Percentiles rank a stretch among this genome's conserved stretches.
phyloP scores from a whole-genome alignment of 2,888 invertebrate genomes.

The Lysandra coridon region DNA sequence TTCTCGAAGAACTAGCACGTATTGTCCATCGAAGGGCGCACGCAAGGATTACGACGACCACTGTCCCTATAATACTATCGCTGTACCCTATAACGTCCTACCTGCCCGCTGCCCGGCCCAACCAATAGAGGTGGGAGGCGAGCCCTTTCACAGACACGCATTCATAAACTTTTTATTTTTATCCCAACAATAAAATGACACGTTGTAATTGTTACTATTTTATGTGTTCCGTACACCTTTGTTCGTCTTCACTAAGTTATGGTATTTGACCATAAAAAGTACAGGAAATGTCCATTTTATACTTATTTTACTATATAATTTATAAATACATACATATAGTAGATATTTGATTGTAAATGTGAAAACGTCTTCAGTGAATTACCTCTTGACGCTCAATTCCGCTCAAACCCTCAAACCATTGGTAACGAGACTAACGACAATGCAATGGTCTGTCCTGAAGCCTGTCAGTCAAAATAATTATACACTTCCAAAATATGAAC shows the following conservation, averaged over 20 bases:
- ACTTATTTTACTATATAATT: too few species aligned
- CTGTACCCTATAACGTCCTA: constrained; percentile 52
- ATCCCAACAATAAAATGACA: constrained; percentile 43
- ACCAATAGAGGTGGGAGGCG: constrained; percentile 51
- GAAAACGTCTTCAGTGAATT: too few species aligned
- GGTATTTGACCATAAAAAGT: too few species aligned
- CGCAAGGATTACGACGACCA: constrained; percentile 36
- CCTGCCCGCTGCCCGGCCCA: constrained; percentile 48
- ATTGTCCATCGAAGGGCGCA: constrained; percentile 2
- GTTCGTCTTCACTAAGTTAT: background rate
- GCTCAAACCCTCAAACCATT: too few species aligned
- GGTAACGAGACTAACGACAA: too few species aligned
- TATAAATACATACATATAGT: too few species aligned
- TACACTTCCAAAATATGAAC: too few species aligned
- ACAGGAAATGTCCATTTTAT: too few species aligned
- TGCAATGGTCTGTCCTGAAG: too few species aligned
- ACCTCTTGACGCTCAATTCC: too few species aligned
- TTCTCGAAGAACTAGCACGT: background rate
- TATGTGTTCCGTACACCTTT: background rate
- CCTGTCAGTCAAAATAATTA: too few species aligned
- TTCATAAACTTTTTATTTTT: constrained; percentile 52
- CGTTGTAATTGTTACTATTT: constrained; percentile 14
- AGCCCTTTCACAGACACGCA: constrained; percentile 55
- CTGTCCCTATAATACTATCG: constrained; percentile 37
- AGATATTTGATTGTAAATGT: too few species aligned